phyloP scores from a whole-genome alignment of 30 jellyfish, hydroid and myxozoan genomes.

The Mastigias papua region DNA sequence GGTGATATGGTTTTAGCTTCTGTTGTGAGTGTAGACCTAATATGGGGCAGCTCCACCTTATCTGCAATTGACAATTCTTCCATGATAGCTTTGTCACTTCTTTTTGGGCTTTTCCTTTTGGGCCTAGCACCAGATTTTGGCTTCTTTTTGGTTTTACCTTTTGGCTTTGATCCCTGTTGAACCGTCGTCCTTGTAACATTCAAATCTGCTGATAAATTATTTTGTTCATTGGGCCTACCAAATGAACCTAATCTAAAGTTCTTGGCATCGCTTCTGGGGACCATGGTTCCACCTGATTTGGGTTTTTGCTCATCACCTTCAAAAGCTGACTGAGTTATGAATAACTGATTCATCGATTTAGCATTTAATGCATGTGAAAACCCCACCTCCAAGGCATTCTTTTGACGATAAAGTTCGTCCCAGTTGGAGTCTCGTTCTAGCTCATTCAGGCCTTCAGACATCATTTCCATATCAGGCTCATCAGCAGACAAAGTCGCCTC shows the following conservation, averaged over 20 bases:
- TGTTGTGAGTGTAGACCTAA: neutral
- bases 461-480: slow-evolving; percentile 72
- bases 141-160: slow-evolving; percentile 9
- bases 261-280: neutral
- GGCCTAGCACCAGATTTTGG: neutral
- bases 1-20: neutral
- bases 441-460: slow-evolving; percentile 46
- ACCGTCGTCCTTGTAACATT: slow-evolving; percentile 2
- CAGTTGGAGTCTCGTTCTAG: neutral
- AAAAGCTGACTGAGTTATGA: neutral
- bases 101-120: slow-evolving; percentile 1
- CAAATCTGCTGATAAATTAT: neutral
- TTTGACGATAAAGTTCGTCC: neutral
- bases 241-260: neutral
- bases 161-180: slow-evolving; percentile 1
- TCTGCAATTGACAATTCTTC: neutral
- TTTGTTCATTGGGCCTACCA: neutral
- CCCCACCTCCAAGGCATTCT: neutral
- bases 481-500: slow-evolving; percentile 93
- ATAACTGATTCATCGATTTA: neutral
- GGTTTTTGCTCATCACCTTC: too few species aligned
- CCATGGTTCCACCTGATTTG: too few species aligned
- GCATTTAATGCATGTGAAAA: neutral
- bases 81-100: neutral
- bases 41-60: neutral